Evolutionary conservation across 1,140 invertebrate genomes (phyloP).

Genomic region (Drosophila yakuba): DNA sequence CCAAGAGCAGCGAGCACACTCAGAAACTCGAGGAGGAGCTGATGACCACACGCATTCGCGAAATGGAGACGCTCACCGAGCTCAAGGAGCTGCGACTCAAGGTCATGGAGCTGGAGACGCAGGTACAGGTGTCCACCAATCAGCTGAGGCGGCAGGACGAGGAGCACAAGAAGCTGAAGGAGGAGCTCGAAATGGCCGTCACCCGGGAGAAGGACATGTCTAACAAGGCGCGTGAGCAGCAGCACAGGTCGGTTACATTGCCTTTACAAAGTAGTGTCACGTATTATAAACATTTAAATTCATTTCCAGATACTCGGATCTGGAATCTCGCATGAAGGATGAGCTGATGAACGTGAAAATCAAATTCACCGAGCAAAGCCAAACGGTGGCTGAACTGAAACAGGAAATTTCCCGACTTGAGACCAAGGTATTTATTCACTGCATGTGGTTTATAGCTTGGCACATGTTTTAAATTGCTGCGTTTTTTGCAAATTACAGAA

Average conservation of each 20-base stretch:
- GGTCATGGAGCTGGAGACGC: slow-evolving; percentile 99
- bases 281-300: background rate
- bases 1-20: slow-evolving; percentile 88
- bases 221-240: slow-evolving; percentile 92
- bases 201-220: slow-evolving; percentile 91
- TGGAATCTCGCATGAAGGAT: slow-evolving; percentile 94
- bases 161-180: slow-evolving; percentile 93
- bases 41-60: slow-evolving; percentile 94
- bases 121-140: slow-evolving; percentile 97
- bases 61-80: slow-evolving; percentile 96
- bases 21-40: slow-evolving; percentile 95
- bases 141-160: slow-evolving; percentile 97
- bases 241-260: slow-evolving; percentile 87
- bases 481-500: slow-evolving; percentile 87
- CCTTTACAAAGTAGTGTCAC: no score
- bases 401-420: slow-evolving; percentile 97
- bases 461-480: background rate
- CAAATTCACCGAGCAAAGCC: slow-evolving; percentile 96
- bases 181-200: slow-evolving; percentile 90
- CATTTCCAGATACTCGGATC: slow-evolving; percentile 88
- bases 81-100: slow-evolving; percentile 97
- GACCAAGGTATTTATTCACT: slow-evolving; percentile 89
- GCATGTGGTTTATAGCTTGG: background rate
- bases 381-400: slow-evolving; percentile 96
- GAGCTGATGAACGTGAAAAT: slow-evolving; percentile 97